Base-by-base conservation (phyloP, 2,888 invertebrate genomes). In the Amiota communis region DNA sequence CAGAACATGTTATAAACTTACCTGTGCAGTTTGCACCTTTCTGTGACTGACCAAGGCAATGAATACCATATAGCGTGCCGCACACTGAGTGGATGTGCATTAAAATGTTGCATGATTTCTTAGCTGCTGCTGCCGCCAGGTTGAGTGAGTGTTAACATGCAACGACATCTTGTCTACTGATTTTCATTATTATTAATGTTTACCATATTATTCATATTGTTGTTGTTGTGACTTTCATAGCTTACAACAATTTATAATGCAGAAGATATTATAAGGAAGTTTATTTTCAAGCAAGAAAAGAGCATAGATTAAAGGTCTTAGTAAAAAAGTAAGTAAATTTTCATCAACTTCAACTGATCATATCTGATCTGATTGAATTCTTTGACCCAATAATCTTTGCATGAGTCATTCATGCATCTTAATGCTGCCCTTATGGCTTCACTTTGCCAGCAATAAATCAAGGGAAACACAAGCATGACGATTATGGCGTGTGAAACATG, bases 81-180 rank as follows among this genome's bases (percentile, higher is more conserved):
- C 65, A 65, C 63, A 23, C 63, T 36, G 13, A 11, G 36, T 13
- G 59, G 6, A 17, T n/a, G 59, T 17, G 10, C 63, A 63, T 63
- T 3, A 20, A 8, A 8, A 36, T 23, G 36, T 36, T 36, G 36
- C 36, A 36, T 6, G 36, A 23, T 23, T 23, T 23, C 23, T 23
- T 23, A 36, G 36, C 8, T 36, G 36, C 36, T 36, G 63, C 36
- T 13, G 10, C 20, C 8, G 63, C n/a, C 23, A 11, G 63, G 36
- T 36, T 15, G 48, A 12, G 36, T 11, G 47, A 68, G 67, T 68
- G 67, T 68, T 68, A 51, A 68, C 67, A 51, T 51, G 67, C 67
- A 51, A 47, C 67, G 67, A 68, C 51, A 68, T 53, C 67, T 68
- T 65, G 65, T 65, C 65, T 48, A 17, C 12, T 65, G 65, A 65